A percentile compares a stretch with the other conserved stretches of the same genome.
These are phyloP conservation scores for Rhodeus uyekii DNA, from an alignment of 2,797 vertebrate genomes.

Conservation along the genomic window DNA sequence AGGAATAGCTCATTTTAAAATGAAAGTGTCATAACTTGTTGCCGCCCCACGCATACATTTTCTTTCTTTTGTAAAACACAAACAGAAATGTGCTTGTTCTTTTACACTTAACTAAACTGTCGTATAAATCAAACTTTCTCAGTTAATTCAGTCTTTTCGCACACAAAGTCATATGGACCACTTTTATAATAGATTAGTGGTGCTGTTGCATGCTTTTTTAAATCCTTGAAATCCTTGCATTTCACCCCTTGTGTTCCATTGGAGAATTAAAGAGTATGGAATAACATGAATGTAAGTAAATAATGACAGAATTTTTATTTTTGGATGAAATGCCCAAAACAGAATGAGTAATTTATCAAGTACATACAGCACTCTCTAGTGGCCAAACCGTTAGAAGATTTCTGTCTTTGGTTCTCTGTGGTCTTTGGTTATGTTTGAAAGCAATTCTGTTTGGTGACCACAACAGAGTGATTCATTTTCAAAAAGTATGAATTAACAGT, in stretches of 20 bases:
- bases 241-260: background rate
- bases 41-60: background rate
- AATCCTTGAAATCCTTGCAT: background rate
- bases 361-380: slow-evolving; percentile 32
- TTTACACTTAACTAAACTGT: background rate
- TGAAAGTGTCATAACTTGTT: background rate
- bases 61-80: background rate
- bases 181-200: background rate
- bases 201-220: background rate
- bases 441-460: background rate
- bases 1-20: background rate
- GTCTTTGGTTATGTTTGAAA: background rate
- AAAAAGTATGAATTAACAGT: background rate
- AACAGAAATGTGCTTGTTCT: background rate
- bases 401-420: background rate
- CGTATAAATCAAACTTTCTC: background rate
- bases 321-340: background rate
- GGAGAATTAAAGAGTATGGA: background rate
- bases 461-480: background rate
- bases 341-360: background rate
- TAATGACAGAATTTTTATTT: background rate
- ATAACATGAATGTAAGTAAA: background rate
- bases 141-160: background rate
- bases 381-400: background rate
- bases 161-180: background rate